phyloP scores from a whole-genome alignment of 2,888 invertebrate species.

The Orthonychiurus folsomi region DNA sequence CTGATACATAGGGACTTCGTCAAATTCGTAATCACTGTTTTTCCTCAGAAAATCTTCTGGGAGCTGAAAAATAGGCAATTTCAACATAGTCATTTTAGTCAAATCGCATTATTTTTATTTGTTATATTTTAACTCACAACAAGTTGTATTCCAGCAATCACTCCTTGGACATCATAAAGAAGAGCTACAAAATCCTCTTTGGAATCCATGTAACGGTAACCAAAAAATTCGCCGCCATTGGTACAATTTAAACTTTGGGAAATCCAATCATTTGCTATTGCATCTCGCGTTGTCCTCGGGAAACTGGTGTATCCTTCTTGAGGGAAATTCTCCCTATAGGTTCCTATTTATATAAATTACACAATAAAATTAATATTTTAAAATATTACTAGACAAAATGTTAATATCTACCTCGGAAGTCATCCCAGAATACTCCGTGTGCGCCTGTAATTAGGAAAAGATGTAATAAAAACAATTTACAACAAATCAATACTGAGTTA shows the following conservation, averaged over 20 bases:
- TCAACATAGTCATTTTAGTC: neutral
- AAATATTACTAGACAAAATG: too few species aligned
- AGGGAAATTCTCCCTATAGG: neutral
- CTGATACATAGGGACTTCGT: conserved; percentile 27
- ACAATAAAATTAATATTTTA: too few species aligned
- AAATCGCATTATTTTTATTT: neutral
- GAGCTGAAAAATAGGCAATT: conserved; percentile 7
- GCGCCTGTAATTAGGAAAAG: neutral
- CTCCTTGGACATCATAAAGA: conserved; percentile 22
- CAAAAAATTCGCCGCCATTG: conserved; percentile 14
- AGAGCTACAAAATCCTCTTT: conserved; percentile 21
- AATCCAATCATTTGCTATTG: neutral
- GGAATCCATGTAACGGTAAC: conserved; percentile 20
- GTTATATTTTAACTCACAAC: conserved; percentile 14
- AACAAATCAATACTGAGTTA: too few species aligned
- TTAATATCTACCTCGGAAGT: too few species aligned
- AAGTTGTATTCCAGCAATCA: conserved; percentile 30
- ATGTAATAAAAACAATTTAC: too few species aligned
- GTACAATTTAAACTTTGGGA: neutral
- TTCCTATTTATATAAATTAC: too few species aligned
- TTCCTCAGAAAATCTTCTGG: conserved; percentile 9
- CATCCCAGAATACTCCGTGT: neutral
- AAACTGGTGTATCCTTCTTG: neutral
- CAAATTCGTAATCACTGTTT: conserved; percentile 21
- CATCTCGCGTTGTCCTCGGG: conserved; percentile 1